Evolutionary conservation across 2,888 invertebrate species (phyloP).

Genomic region (Eueremaeus valkanovi): DNA sequence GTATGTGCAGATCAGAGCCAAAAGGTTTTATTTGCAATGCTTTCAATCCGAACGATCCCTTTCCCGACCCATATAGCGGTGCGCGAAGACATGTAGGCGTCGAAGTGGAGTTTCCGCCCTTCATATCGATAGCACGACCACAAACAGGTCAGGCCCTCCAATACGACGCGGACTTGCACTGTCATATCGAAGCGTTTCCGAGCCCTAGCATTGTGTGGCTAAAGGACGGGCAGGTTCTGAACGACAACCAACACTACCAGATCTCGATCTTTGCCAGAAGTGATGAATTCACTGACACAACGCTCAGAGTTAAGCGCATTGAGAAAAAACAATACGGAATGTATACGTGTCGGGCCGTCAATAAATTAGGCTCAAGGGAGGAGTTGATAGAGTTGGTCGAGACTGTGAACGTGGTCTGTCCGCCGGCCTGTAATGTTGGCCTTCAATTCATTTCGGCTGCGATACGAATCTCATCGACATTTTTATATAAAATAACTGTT

Average conservation of each 20-base stretch:
- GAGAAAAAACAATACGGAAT: conserved; percentile 81
- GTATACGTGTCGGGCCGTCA: conserved; percentile 80
- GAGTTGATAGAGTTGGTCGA: conserved; percentile 77
- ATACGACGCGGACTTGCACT: conserved; percentile 90
- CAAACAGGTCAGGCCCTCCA: conserved; percentile 80
- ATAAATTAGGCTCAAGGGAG: conserved; percentile 77
- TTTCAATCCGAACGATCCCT: too few relatives aligned
- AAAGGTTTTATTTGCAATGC: too few relatives aligned
- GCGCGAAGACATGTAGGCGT: conserved; percentile 73
- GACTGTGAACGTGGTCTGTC: conserved; percentile 85
- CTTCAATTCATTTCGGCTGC: conserved; percentile 12
- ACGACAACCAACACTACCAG: conserved; percentile 85
- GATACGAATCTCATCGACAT: neutral
- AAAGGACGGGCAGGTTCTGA: conserved; percentile 68
- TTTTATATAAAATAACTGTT: neutral
- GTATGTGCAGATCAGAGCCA: neutral
- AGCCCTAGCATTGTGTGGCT: conserved; percentile 88
- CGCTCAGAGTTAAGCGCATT: conserved; percentile 79
- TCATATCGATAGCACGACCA: conserved; percentile 68
- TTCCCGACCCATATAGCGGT: too few relatives aligned
- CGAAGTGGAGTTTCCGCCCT: conserved; percentile 74
- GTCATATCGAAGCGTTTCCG: conserved; percentile 90
- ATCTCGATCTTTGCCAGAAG: conserved; percentile 87
- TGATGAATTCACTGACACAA: conserved; percentile 86
- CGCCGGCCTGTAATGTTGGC: conserved; percentile 71